Conservation (phyloP, 2,113 vertebrate genomes). For the Festucalex cinctus region DNA sequence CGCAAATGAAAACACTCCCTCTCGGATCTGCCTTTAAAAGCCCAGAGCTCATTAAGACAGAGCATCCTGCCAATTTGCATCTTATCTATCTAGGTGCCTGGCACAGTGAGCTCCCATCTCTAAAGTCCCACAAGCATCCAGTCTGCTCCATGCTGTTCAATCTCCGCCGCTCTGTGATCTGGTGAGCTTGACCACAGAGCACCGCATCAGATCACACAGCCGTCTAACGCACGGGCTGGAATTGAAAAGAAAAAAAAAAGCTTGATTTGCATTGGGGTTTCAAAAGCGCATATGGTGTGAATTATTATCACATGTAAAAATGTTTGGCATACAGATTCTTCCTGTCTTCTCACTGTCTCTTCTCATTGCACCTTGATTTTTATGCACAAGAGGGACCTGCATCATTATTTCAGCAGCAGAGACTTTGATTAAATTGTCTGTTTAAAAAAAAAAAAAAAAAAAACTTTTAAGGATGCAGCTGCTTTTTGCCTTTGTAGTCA, state of each 20-base stretch:
- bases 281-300: not conserved
- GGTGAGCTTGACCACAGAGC: conserved; percentile 26
- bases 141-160: conserved; percentile 29
- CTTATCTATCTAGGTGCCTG: conserved; percentile 23
- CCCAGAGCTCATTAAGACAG: conserved; percentile 35
- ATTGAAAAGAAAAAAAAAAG: not conserved
- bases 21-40: conserved; percentile 12
- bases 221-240: not conserved
- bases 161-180: conserved; percentile 39
- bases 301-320: not conserved
- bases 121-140: conserved; percentile 36
- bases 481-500: too few species aligned
- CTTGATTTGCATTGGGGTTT: not conserved
- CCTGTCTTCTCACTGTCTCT: not conserved
- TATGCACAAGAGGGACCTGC: conserved; percentile 6
- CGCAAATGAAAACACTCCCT: conserved; percentile 11
- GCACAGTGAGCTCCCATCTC: conserved; percentile 32
- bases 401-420: conserved; percentile 42
- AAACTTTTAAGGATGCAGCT: too few species aligned
- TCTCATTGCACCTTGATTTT: conserved; percentile 12
- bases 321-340: not conserved
- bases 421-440: conserved; percentile 69
- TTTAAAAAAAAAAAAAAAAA: too few species aligned
- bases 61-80: conserved; percentile 30
- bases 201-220: conserved; percentile 19